phyloP scores from a whole-genome alignment of 2,888 invertebrate species.

The Parascotia fuliginaria region DNA sequence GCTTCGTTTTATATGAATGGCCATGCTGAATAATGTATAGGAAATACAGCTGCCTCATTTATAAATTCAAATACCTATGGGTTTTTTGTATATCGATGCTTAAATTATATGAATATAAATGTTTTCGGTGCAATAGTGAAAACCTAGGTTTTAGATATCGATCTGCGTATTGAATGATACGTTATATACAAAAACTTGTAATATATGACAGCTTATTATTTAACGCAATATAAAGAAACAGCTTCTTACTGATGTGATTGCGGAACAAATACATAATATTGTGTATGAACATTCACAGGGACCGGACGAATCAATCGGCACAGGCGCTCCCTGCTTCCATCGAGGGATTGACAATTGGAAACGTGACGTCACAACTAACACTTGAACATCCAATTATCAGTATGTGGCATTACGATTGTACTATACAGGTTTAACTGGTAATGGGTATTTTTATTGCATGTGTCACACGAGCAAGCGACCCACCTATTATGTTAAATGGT shows the following conservation, averaged over 20 bases:
- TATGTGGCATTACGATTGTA: slow-evolving; percentile 7
- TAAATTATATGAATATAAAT: no score
- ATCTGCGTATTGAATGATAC: no score
- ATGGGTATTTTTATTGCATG: slow-evolving; percentile 10
- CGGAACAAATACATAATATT: slow-evolving; percentile 65
- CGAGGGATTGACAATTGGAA: slow-evolving; percentile 66
- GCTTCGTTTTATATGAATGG: slow-evolving; percentile 19
- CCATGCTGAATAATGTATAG: slow-evolving; percentile 1
- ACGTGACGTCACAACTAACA: slow-evolving; percentile 45
- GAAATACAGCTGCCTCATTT: no score
- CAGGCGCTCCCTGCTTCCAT: slow-evolving; percentile 67
- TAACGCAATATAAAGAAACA: background rate
- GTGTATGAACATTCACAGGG: slow-evolving; percentile 52
- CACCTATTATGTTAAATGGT: no score
- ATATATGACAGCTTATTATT: no score
- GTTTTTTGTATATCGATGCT: no score
- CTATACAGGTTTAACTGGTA: slow-evolving; percentile 10
- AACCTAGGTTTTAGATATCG: no score
- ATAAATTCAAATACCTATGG: no score
- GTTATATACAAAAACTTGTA: no score
- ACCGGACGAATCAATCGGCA: slow-evolving; percentile 82
- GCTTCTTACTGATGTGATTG: slow-evolving; percentile 57
- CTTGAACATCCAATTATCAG: slow-evolving; percentile 35
- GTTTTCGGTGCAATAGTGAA: no score
- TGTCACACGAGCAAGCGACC: no score